These are phyloP conservation scores for Ranitomeya imitator DNA, from an alignment of 2,113 vertebrate genomes.

Conservation along the genomic window DNA sequence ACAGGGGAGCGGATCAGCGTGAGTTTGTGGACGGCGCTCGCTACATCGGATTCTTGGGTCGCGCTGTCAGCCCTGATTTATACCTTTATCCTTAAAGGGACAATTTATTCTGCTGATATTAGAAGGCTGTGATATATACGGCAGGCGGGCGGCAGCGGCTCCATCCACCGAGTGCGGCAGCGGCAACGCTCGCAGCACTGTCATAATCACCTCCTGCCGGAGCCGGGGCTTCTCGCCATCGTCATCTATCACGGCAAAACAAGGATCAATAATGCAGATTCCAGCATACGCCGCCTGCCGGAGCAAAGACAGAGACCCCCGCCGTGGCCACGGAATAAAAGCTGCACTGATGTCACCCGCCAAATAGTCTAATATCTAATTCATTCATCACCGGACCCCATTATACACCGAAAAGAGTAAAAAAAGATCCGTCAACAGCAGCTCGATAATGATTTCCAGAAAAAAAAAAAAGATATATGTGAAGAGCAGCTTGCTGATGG, in stretches of 20 bases:
- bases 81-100: constrained; percentile 20
- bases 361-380: background rate
- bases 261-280: background rate
- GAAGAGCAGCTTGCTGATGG: background rate
- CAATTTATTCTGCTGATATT: constrained; percentile 32
- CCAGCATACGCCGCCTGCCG: background rate
- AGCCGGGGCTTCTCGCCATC: background rate
- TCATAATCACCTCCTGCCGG: background rate
- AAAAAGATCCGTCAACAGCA: background rate
- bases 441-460: background rate
- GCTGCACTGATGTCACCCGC: background rate
- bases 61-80: constrained; percentile 40
- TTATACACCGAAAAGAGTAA: background rate
- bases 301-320: background rate
- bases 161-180: background rate
- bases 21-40: constrained; percentile 10
- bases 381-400: background rate
- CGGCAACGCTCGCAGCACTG: background rate
- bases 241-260: background rate
- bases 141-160: background rate
- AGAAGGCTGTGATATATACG: constrained; percentile 30
- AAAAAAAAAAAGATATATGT: background rate
- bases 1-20: constrained; percentile 26
- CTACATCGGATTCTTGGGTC: constrained; percentile 34
- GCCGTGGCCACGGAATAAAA: background rate